phyloP scores from a whole-genome alignment of 2,888 invertebrate species.

The Rotaria socialis region DNA sequence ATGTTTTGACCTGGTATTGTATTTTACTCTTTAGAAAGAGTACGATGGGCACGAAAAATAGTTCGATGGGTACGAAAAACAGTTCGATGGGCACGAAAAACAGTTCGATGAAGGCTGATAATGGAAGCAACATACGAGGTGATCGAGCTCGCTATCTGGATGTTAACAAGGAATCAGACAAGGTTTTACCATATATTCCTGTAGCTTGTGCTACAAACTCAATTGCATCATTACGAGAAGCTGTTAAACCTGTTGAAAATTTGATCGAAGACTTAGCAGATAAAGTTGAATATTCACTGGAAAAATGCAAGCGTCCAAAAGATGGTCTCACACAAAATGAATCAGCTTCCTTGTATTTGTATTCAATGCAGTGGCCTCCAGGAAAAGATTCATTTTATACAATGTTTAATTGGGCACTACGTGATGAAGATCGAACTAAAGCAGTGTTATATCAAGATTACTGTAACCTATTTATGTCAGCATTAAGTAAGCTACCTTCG shows the following conservation, averaged over 20 bases:
- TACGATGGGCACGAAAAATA: too few relatives aligned
- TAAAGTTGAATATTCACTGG: background rate
- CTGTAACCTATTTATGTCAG: background rate
- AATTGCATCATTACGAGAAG: too few relatives aligned
- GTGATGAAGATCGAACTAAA: background rate
- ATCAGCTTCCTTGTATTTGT: background rate
- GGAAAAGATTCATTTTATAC: background rate
- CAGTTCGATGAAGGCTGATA: too few relatives aligned
- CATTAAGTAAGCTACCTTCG: background rate
- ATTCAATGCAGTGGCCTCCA: background rate
- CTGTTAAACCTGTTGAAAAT: background rate
- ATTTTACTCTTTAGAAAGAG: too few relatives aligned
- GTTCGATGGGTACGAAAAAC: too few relatives aligned
- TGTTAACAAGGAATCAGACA: too few relatives aligned
- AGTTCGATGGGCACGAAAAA: too few relatives aligned
- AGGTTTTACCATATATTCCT: too few relatives aligned
- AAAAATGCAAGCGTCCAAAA: background rate
- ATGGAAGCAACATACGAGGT: too few relatives aligned
- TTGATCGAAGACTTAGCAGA: background rate
- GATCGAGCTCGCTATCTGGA: too few relatives aligned
- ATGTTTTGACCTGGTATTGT: too few relatives aligned
- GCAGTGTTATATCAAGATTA: background rate
- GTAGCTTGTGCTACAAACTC: too few relatives aligned
- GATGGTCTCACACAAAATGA: background rate
- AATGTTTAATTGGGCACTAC: background rate